These are phyloP conservation scores for Petrocephalus microphthalmus DNA, from an alignment of 2,113 vertebrate species.

Conservation along the genomic window DNA sequence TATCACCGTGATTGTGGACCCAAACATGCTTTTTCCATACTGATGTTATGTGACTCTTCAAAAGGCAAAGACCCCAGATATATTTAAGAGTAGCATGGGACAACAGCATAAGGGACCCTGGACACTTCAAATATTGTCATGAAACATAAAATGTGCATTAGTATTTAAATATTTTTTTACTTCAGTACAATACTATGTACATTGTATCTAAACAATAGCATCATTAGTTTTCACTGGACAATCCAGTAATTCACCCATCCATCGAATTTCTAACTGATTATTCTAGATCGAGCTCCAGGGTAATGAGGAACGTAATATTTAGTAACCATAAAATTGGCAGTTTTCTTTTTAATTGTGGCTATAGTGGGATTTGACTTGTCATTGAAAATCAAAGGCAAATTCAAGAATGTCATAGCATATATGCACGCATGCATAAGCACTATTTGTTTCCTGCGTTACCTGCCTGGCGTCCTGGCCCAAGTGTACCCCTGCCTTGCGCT, in stretches of 20 bases:
- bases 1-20: not conserved
- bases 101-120: not conserved
- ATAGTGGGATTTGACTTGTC: not conserved
- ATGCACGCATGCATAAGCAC: not conserved
- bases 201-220: not conserved
- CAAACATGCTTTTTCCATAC: not conserved
- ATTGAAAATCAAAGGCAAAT: not conserved
- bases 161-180: not conserved
- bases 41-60: not conserved
- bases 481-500: no score
- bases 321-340: not conserved
- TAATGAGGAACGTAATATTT: not conserved
- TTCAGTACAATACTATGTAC: not conserved
- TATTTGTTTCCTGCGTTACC: no score
- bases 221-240: not conserved
- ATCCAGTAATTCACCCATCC: not conserved
- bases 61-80: not conserved
- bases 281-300: not conserved
- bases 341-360: not conserved
- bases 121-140: not conserved
- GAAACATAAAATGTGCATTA: not conserved
- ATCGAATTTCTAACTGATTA: not conserved
- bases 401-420: not conserved
- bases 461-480: no score
- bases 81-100: not conserved